These are phyloP conservation scores for Polydrusus cervinus DNA, from an alignment of 2,888 invertebrate species.

Conservation along the genomic window DNA sequence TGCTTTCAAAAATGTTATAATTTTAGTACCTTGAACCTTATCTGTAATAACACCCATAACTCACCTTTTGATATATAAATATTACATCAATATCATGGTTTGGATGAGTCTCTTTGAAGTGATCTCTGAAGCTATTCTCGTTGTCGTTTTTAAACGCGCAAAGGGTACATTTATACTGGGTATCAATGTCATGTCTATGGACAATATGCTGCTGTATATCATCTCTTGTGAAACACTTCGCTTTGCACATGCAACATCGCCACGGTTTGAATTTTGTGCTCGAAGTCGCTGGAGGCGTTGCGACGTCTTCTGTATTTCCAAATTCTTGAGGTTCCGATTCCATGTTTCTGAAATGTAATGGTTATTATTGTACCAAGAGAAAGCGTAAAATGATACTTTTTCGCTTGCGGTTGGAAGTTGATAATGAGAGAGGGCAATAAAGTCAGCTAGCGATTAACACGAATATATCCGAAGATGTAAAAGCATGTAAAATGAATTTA, in stretches of 20 bases:
- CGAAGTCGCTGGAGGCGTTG: constrained; percentile 62
- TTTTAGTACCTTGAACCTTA: no score
- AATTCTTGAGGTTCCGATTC: constrained; percentile 63
- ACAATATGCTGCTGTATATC: constrained; percentile 77
- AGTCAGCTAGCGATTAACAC: no score
- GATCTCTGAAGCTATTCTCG: constrained; percentile 75
- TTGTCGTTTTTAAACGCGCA: constrained; percentile 77
- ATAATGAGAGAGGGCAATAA: no score
- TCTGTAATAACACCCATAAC: neutral
- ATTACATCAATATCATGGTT: constrained; percentile 70
- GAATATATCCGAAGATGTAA: no score
- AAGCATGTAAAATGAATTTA: no score
- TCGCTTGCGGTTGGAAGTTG: no score
- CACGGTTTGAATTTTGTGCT: constrained; percentile 77
- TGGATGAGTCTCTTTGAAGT: constrained; percentile 77
- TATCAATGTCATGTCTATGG: constrained; percentile 77
- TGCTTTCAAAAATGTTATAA: no score
- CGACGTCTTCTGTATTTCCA: constrained; percentile 59
- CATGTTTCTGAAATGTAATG: constrained; percentile 47
- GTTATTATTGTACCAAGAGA: no score
- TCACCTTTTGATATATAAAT: constrained; percentile 74
- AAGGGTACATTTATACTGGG: constrained; percentile 81
- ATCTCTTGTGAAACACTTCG: constrained; percentile 75
- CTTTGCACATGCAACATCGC: constrained; percentile 82
- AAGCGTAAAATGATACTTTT: no score